These are phyloP conservation scores for Pteronotus mesoamericanus DNA, from an alignment of 2,797 vertebrate genomes.

Conservation along the genomic window DNA sequence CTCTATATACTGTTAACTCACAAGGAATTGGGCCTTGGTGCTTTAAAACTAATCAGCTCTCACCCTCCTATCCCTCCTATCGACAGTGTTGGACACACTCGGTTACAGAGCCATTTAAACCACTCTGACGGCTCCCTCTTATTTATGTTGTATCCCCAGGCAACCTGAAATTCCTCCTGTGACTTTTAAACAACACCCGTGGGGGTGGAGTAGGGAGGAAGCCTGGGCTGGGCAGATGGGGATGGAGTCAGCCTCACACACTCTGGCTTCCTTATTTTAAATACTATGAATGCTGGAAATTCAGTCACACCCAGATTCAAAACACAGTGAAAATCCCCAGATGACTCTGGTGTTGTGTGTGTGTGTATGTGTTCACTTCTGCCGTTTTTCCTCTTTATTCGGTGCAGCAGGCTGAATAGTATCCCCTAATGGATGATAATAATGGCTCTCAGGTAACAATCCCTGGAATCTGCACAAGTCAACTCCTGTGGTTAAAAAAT, in stretches of 20 bases:
- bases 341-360: not conserved
- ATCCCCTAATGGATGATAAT: not conserved
- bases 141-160: not conserved
- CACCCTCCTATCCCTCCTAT: not conserved
- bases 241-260: not conserved
- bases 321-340: not conserved
- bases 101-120: not conserved
- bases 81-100: not conserved
- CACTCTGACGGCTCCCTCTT: not conserved
- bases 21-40: not conserved
- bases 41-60: not conserved
- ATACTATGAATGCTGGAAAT: not conserved
- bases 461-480: not conserved
- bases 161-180: not conserved
- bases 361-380: not conserved
- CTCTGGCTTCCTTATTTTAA: not conserved
- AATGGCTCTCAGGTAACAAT: not conserved
- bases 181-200: not conserved
- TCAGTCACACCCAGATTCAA: not conserved
- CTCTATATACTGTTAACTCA: not conserved
- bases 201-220: not conserved
- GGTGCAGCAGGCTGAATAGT: not conserved
- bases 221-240: fast-evolving
- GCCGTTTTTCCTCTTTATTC: not conserved
- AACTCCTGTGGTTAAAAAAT: not conserved